Percentiles rank a stretch among this genome's conserved stretches.
phyloP scores from a whole-genome alignment of 2,797 vertebrate species.

The Coilia nasus region DNA sequence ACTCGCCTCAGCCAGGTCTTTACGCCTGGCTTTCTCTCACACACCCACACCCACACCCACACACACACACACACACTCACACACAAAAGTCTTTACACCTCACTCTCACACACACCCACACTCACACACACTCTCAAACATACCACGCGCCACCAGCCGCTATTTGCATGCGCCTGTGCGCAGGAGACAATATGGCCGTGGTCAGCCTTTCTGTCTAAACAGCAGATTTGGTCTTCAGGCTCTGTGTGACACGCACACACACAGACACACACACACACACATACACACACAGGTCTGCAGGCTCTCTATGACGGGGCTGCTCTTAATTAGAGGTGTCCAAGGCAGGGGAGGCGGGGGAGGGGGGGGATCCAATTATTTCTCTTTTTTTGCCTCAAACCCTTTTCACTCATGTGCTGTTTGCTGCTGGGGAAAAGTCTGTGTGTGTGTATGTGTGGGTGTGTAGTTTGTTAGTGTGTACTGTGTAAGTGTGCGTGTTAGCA shows the following conservation, averaged over 20 bases:
- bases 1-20: too few relatives aligned
- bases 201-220: conserved; percentile 73
- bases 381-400: conserved; percentile 70
- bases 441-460: conserved; percentile 6
- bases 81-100: neutral
- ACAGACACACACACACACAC: too few relatives aligned
- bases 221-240: conserved; percentile 81
- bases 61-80: neutral
- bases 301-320: conserved; percentile 68
- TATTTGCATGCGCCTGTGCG: conserved; percentile 72
- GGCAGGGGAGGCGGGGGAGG: conserved; percentile 48
- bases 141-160: conserved; percentile 68
- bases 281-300: conserved; percentile 64
- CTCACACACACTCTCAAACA: conserved; percentile 3
- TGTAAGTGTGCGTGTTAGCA: too few relatives aligned
- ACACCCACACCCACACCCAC: neutral
- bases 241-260: conserved; percentile 28
- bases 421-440: conserved; percentile 49
- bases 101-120: neutral
- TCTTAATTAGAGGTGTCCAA: conserved; percentile 79
- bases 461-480: neutral
- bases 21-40: neutral
- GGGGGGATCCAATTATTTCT: conserved; percentile 77
- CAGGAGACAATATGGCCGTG: conserved; percentile 75
- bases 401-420: conserved; percentile 63